These are phyloP conservation scores for Sylvicola cinctus DNA, from an alignment of 2,888 invertebrate genomes.

Conservation along the genomic window DNA sequence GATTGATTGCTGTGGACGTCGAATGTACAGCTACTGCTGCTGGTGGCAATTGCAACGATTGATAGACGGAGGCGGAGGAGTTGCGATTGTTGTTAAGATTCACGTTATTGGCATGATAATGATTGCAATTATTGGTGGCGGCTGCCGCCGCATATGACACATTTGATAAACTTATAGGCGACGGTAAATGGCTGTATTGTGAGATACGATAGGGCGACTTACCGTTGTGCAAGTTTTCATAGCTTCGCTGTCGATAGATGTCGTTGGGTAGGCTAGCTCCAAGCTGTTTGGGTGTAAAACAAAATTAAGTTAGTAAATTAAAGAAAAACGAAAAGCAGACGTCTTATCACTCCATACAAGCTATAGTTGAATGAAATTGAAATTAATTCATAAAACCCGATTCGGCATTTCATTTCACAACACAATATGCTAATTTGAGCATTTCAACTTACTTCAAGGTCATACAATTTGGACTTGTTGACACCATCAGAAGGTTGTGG, in stretches of 20 bases:
- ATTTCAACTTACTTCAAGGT: conserved; percentile 17
- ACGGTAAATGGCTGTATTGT: too few relatives aligned
- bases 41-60: conserved; percentile 12
- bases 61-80: conserved; percentile 6
- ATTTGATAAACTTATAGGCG: too few relatives aligned
- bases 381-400: too few relatives aligned
- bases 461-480: too few relatives aligned
- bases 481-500: conserved; percentile 1
- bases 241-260: conserved; percentile 23
- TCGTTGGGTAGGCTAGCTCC: conserved; percentile 14
- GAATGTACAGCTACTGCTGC: conserved; percentile 1
- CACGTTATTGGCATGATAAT: background rate
- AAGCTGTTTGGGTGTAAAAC: conserved; percentile 15
- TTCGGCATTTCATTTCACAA: too few relatives aligned
- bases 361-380: too few relatives aligned
- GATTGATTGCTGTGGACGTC: background rate
- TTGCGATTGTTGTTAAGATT: background rate
- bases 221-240: conserved; percentile 27
- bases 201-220: conserved; percentile 25
- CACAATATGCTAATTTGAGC: too few relatives aligned
- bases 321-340: background rate
- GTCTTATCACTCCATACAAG: too few relatives aligned
- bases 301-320: background rate
- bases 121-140: background rate
- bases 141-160: conserved; percentile 3